Conservation (phyloP, 2,888 invertebrate genomes). For the Apotomis turbidana region DNA sequence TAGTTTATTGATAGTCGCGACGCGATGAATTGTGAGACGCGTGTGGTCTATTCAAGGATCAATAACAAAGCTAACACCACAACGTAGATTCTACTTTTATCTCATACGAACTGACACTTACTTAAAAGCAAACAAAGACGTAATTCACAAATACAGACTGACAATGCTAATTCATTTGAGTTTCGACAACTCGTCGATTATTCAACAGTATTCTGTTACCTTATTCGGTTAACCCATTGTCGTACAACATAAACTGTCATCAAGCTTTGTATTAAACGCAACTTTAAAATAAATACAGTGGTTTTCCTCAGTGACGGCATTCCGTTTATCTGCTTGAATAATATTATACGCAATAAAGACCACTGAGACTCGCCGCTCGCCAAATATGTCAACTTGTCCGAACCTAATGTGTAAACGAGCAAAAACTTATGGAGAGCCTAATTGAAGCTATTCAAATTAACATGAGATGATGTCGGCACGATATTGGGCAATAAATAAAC, state of each 20-base stretch:
- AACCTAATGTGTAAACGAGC: constrained; percentile 56
- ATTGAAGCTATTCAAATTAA: constrained; percentile 48
- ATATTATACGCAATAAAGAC: constrained; percentile 52
- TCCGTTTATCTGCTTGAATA: constrained; percentile 47
- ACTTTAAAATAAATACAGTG: constrained; percentile 42
- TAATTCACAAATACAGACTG: constrained; percentile 6
- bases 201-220: constrained; percentile 1
- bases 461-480: constrained; percentile 29
- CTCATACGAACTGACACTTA: constrained; percentile 21
- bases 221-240: constrained; percentile 7
- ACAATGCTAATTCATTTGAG: constrained; percentile 18
- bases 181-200: constrained; percentile 20
- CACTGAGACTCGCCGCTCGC: constrained; percentile 55
- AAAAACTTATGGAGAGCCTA: constrained; percentile 57
- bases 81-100: constrained; percentile 29
- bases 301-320: constrained; percentile 58
- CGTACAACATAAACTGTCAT: constrained; percentile 9
- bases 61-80: constrained; percentile 21
- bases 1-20: constrained; percentile 28
- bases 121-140: constrained; percentile 17
- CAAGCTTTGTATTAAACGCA: constrained; percentile 18
- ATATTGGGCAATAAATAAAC: constrained; percentile 12
- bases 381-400: constrained; percentile 71
- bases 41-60: constrained; percentile 36
- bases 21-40: constrained; percentile 16